Percentiles rank a stretch among this genome's conserved stretches.
Conservation (phyloP, 2,113 vertebrate genomes). For the Nematolebias whitei region DNA sequence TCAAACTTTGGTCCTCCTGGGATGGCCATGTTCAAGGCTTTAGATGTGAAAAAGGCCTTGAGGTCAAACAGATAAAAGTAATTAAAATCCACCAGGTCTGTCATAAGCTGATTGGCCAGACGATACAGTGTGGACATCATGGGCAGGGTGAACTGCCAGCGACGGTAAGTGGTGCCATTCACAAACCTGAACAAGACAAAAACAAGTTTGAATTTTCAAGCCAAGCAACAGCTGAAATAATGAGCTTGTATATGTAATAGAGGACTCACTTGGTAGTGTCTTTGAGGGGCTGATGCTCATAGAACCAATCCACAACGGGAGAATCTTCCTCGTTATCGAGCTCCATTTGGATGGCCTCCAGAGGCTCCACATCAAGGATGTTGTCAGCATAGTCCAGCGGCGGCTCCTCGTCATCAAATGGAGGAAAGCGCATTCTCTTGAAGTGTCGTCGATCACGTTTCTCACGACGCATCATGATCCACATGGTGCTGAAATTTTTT, state of each 20-base stretch:
- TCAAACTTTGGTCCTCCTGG: slow-evolving; percentile 98
- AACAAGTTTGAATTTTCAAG: not conserved
- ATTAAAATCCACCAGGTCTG: slow-evolving; percentile 95
- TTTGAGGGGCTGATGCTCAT: slow-evolving; percentile 95
- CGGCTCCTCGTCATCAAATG: slow-evolving; percentile 96
- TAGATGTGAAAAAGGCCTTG: slow-evolving; percentile 98
- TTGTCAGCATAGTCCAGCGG: slow-evolving; percentile 98
- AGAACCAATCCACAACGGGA: slow-evolving; percentile 94
- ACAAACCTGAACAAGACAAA: slow-evolving; percentile 80
- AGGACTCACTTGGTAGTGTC: slow-evolving; percentile 88
- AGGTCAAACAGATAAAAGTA: slow-evolving; percentile 98
- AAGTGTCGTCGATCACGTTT: slow-evolving; percentile 97
- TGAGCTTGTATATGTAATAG: not conserved
- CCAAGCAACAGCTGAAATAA: not conserved
- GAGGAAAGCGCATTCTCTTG: slow-evolving; percentile 98
- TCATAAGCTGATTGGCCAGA: slow-evolving; percentile 96
- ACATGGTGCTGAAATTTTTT: slow-evolving; percentile 87
- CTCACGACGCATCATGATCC: slow-evolving; percentile 99
- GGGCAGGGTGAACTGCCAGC: slow-evolving; percentile 97
- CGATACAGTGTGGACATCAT: slow-evolving; percentile 99
- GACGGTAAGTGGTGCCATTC: slow-evolving; percentile 96
- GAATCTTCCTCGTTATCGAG: slow-evolving; percentile 93
- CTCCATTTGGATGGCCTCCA: slow-evolving; percentile 98
- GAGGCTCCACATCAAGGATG: slow-evolving; percentile 95
- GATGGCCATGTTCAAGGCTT: slow-evolving; percentile 98